Evolutionary conservation across 2,797 vertebrate species (phyloP), one percentile per base, ranked within the genome.

Genomic region (Chloroceryle amazona): DNA sequence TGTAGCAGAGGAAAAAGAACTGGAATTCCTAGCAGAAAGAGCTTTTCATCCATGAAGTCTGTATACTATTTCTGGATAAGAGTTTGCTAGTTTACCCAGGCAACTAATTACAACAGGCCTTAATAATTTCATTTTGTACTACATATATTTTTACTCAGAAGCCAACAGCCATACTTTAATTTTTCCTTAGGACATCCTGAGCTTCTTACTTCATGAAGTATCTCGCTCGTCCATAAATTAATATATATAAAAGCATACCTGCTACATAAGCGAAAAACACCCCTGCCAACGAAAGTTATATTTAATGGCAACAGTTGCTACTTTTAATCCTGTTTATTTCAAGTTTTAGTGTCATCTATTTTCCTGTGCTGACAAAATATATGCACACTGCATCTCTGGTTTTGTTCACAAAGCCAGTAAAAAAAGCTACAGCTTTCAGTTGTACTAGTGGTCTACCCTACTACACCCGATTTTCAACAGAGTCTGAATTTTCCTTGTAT

Each of bases 251-350:
- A 92, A 93, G 17, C 39, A 86, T 93, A 95, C 70, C 72, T 86
- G 49, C 84, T 86, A 75, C 61, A 79, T 61, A 88, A 81, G 80
- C 84, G 75, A 93, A 90, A 97, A 92, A 17, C 41, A 62, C 3
- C 23, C 28, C 28, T 55, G 79, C 46, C 51, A 66, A 83, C 65
- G 19, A 88, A 95, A 90, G 54, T 72, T 91, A 49, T 75, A 93
- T 91, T 93, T 95, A 96, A 91, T 90, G 79, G 75, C 28, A 84
- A 81, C 72, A 81, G 66, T 84, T 94, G 80, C 80, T 88, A 73
- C 89, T 91, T 95, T 86, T 95, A 91, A 90, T 90, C 72, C 79
- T 86, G 44, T 20, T 96, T 86, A 88, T 90, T 94, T 95, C 82
- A 89, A 83, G 46, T 44, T 82, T 89, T 78, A 66, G 46, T 37